Percentiles rank a stretch among this genome's conserved stretches.
phyloP scores from a whole-genome alignment of 2,888 invertebrate species.

The Aleiodes alternator region DNA sequence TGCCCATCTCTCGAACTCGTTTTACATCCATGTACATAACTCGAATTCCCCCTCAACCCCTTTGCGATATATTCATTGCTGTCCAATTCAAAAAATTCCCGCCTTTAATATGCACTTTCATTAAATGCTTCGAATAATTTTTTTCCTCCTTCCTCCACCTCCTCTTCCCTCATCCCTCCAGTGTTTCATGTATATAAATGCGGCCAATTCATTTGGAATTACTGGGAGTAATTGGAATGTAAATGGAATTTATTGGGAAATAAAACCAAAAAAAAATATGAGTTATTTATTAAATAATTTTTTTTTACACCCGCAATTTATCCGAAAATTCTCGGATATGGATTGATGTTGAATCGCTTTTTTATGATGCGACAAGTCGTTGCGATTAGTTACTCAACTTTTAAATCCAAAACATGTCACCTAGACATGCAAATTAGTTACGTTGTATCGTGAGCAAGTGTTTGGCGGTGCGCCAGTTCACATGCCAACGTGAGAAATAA shows the following conservation, averaged over 20 bases:
- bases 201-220: slow-evolving; percentile 17
- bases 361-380: too few species aligned
- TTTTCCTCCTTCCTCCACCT: neutral
- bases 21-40: slow-evolving; percentile 39
- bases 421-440: slow-evolving; percentile 21
- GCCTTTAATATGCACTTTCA: slow-evolving; percentile 17
- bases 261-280: neutral
- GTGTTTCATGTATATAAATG: neutral
- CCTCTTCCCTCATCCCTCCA: too few species aligned
- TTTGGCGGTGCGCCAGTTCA: slow-evolving; percentile 17
- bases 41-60: slow-evolving; percentile 7
- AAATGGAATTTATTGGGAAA: neutral
- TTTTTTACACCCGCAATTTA: too few species aligned
- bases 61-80: slow-evolving; percentile 23
- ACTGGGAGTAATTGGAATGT: slow-evolving; percentile 14
- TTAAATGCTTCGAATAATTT: slow-evolving; percentile 24
- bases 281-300: too few species aligned
- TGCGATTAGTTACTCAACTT: slow-evolving; percentile 18
- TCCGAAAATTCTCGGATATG: too few species aligned
- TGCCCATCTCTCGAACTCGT: slow-evolving; percentile 37
- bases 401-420: slow-evolving; percentile 25
- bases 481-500: slow-evolving; percentile 19
- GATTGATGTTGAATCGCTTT: too few species aligned
- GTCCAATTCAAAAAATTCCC: slow-evolving; percentile 15
- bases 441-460: slow-evolving; percentile 12